phyloP scores from a whole-genome alignment of 2,113 vertebrate species.

The Apus apus region DNA sequence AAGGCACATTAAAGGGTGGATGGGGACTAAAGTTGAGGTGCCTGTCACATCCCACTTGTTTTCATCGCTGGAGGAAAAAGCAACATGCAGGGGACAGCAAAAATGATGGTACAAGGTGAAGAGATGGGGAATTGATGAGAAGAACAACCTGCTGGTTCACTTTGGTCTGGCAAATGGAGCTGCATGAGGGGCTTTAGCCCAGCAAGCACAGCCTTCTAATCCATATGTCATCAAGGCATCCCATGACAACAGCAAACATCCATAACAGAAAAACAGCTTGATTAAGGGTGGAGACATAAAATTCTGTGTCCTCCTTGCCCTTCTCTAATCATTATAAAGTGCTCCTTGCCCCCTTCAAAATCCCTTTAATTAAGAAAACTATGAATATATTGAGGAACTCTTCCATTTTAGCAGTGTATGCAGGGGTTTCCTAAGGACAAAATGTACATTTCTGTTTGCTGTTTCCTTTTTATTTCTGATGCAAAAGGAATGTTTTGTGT shows the following conservation, averaged over 20 bases:
- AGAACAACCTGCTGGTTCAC: rapidly evolving
- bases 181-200: background rate
- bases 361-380: background rate
- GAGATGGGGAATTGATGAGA: background rate
- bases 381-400: background rate
- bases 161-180: background rate
- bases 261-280: background rate
- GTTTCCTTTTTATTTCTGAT: background rate
- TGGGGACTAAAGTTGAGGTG: background rate
- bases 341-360: background rate
- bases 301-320: background rate
- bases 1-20: background rate
- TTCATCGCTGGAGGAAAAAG: background rate
- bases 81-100: rapidly evolving
- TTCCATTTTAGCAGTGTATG: background rate
- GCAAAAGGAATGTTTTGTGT: background rate
- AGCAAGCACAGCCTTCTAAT: background rate
- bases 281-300: background rate
- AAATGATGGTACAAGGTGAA: background rate
- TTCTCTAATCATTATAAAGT: background rate
- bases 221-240: background rate
- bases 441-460: background rate
- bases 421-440: background rate
- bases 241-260: background rate
- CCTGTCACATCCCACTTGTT: background rate